A percentile compares a stretch with the other conserved stretches of the same genome.
Conservation (phyloP, 2,797 vertebrate species). For the Rachycentron canadum region DNA sequence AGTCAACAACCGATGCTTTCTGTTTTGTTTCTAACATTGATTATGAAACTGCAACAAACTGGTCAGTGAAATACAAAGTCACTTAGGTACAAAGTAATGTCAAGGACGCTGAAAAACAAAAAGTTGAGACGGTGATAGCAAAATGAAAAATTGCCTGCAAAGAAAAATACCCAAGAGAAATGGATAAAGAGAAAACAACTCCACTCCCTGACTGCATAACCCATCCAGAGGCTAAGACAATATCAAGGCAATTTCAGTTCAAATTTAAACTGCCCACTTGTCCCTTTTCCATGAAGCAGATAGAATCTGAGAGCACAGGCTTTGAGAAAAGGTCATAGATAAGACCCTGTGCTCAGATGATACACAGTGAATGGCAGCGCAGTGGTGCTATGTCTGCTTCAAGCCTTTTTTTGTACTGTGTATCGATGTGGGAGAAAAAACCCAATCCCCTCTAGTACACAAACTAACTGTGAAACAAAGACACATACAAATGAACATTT, state of each 20-base stretch:
- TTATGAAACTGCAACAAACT: constrained; percentile 21
- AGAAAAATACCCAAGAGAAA: constrained; percentile 62
- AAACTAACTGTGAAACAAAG: constrained; percentile 21
- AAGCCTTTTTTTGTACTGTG: constrained; percentile 22
- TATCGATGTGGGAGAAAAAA: constrained; percentile 30
- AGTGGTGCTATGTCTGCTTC: constrained; percentile 45
- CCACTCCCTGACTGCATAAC: constrained; percentile 60
- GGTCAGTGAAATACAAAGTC: constrained; percentile 42
- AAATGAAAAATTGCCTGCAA: constrained; percentile 71
- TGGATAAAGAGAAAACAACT: constrained; percentile 68
- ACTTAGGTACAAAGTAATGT: constrained; percentile 38
- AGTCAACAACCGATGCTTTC: too few relatives aligned
- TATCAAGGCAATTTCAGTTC: constrained; percentile 84
- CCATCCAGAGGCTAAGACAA: constrained; percentile 78
- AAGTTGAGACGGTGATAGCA: constrained; percentile 45
- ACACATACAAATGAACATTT: constrained; percentile 15
- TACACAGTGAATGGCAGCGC: constrained; percentile 51
- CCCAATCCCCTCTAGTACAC: constrained; percentile 25
- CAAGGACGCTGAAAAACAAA: constrained; percentile 54
- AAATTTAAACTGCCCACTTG: constrained; percentile 82
- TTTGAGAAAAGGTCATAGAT: constrained; percentile 82
- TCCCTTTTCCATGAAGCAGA: constrained; percentile 78
- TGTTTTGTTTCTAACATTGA: not conserved
- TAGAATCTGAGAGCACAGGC: constrained; percentile 75
- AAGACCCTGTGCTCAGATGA: constrained; percentile 67